These are phyloP conservation scores for Phrynocephalus forsythii DNA, from an alignment of 2,797 vertebrate genomes.

Conservation along the genomic window DNA sequence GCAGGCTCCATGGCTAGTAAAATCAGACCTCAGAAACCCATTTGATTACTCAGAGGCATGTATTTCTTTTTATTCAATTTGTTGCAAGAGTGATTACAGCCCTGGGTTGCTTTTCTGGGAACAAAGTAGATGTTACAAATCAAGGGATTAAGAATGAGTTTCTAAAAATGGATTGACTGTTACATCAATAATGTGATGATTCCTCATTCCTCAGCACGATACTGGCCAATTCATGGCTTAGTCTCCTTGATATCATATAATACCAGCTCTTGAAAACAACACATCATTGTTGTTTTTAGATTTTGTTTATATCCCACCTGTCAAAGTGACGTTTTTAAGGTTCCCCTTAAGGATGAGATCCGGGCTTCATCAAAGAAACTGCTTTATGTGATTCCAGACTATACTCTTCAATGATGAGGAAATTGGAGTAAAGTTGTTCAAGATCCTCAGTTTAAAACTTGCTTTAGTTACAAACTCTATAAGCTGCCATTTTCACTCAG, in stretches of 20 bases:
- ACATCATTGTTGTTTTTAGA: neutral
- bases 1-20: neutral
- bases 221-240: neutral
- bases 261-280: neutral
- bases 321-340: no score
- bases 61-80: neutral
- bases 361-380: no score
- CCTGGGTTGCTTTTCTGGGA: neutral
- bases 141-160: neutral
- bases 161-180: neutral
- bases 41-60: neutral
- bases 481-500: no score
- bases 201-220: neutral
- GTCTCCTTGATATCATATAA: neutral
- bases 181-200: neutral
- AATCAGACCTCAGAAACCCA: neutral
- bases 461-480: neutral
- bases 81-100: neutral
- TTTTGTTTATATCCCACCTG: neutral
- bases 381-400: no score
- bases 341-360: neutral
- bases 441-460: neutral
- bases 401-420: neutral
- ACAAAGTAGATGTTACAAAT: neutral
- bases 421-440: neutral